Conservation (phyloP, 2,888 invertebrate species). For the Ellobium chinense region DNA sequence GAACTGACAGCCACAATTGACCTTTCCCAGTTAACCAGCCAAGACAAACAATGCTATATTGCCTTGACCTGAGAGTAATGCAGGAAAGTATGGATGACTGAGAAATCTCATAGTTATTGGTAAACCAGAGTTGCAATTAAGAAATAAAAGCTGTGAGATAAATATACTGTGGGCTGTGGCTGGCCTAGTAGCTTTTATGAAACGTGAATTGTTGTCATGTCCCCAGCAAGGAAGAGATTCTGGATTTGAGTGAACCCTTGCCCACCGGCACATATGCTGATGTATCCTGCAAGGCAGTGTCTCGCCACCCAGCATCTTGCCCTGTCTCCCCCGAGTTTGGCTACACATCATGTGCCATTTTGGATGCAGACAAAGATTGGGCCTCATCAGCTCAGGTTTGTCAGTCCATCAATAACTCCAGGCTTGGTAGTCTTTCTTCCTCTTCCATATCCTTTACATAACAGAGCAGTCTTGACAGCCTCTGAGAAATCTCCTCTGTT, state of each 20-base stretch:
- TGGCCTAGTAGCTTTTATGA: no score
- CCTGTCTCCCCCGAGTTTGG: constrained; percentile 26
- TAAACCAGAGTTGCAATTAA: no score
- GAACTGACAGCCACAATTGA: no score
- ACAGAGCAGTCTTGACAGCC: background rate
- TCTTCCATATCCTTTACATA: background rate
- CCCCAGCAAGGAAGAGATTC: background rate
- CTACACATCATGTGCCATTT: constrained; percentile 16
- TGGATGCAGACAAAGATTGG: constrained; percentile 13
- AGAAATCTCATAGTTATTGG: no score
- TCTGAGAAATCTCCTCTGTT: background rate
- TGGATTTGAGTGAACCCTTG: background rate
- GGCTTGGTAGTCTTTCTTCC: background rate
- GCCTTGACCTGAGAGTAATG: no score
- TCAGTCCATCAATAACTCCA: background rate
- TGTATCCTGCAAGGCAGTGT: background rate
- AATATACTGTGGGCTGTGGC: no score
- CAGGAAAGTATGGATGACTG: no score
- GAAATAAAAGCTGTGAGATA: no score
- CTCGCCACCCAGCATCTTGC: background rate
- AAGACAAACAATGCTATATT: no score
- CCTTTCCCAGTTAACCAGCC: no score
- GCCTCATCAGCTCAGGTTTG: background rate
- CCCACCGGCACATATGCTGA: background rate
- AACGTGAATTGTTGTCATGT: background rate